Conservation (phyloP, 2,888 invertebrate genomes). For the Carcina quercana region DNA sequence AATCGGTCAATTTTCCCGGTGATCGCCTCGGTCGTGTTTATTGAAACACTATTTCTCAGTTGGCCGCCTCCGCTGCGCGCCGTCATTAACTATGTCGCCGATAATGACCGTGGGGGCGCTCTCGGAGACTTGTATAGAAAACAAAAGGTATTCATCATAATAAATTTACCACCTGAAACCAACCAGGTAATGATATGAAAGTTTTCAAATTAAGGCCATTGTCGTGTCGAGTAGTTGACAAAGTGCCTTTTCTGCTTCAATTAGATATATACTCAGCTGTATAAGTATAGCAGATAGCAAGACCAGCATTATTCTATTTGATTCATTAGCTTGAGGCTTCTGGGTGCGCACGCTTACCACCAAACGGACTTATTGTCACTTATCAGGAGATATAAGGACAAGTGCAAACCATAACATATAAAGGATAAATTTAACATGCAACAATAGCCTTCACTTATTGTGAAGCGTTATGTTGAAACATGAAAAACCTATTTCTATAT, state of each 20-base stretch:
- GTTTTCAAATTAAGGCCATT: conserved; percentile 9
- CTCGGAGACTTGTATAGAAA: conserved; percentile 1
- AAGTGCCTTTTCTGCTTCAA: conserved; percentile 5
- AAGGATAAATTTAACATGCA: too few relatives aligned
- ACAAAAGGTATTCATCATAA: conserved; percentile 8
- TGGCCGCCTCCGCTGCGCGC: conserved; percentile 41
- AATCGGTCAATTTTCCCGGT: conserved; percentile 71
- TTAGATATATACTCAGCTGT: too few relatives aligned
- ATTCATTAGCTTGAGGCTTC: too few relatives aligned
- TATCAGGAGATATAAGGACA: too few relatives aligned
- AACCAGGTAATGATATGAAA: conserved; percentile 4
- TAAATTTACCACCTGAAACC: conserved; percentile 1
- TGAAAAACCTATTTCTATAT: too few relatives aligned
- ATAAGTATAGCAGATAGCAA: too few relatives aligned
- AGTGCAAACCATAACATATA: too few relatives aligned
- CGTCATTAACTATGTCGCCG: conserved; percentile 39
- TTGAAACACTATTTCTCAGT: conserved; percentile 69
- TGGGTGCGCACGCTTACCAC: too few relatives aligned
- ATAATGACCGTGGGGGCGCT: conserved; percentile 16
- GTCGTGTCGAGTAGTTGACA: conserved; percentile 7
- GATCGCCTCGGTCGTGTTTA: conserved; percentile 63
- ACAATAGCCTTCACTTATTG: too few relatives aligned
- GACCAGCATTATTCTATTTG: too few relatives aligned
- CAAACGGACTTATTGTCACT: too few relatives aligned
- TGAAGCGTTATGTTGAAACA: too few relatives aligned